These are phyloP conservation scores for Ophraella communa DNA, from an alignment of 2,888 invertebrate species.

Conservation along the genomic window DNA sequence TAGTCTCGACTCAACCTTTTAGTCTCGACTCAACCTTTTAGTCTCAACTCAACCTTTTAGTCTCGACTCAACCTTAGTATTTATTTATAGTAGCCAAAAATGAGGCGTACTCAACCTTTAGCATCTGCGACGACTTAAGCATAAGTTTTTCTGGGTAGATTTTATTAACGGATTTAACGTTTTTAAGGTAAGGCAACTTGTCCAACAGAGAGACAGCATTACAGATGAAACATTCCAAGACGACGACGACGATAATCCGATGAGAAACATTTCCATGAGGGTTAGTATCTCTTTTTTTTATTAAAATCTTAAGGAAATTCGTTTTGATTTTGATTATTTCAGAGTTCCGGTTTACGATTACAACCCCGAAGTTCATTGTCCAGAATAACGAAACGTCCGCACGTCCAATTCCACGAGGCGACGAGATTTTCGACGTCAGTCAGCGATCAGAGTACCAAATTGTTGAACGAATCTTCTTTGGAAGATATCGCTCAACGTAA, in stretches of 20 bases:
- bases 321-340: slow-evolving; percentile 5
- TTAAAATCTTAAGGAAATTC: not conserved
- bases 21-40: no score
- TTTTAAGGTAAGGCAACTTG: slow-evolving; percentile 24
- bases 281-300: not conserved
- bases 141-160: not conserved
- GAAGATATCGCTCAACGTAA: slow-evolving; percentile 16
- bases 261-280: not conserved
- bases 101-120: no score
- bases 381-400: slow-evolving; percentile 36
- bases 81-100: no score
- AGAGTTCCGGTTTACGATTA: slow-evolving; percentile 39
- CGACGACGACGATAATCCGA: slow-evolving; percentile 1
- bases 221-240: slow-evolving; percentile 7
- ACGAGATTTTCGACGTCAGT: slow-evolving; percentile 35
- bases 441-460: slow-evolving; percentile 30
- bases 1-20: no score
- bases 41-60: no score
- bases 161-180: not conserved
- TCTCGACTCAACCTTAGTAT: no score
- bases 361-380: slow-evolving; percentile 46
- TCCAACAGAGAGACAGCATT: not conserved
- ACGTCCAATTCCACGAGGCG: slow-evolving; percentile 39
- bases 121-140: no score
- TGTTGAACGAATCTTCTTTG: slow-evolving; percentile 20